Evolutionary conservation across 2,113 vertebrate genomes (phyloP).

Genomic region (Myrmecobius fasciatus): DNA sequence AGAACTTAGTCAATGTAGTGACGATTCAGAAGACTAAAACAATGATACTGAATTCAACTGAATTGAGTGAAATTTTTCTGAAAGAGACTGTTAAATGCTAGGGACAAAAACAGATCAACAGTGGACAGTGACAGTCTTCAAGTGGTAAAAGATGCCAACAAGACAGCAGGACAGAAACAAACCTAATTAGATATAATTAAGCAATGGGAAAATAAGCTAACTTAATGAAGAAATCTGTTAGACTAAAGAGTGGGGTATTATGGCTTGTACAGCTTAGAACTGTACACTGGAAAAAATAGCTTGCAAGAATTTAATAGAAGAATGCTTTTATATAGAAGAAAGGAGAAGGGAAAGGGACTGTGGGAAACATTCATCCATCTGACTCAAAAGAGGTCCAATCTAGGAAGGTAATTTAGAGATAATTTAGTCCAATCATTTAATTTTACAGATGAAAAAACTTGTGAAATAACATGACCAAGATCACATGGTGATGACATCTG

Average conservation of each 20-base stretch:
- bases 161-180: conserved; percentile 48
- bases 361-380: background rate
- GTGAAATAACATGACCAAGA: background rate
- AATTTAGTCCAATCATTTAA: background rate
- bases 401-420: background rate
- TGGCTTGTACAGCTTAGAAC: background rate
- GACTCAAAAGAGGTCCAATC: background rate
- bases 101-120: conserved; percentile 28
- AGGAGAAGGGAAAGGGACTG: background rate
- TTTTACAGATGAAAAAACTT: background rate
- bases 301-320: background rate
- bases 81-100: background rate
- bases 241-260: background rate
- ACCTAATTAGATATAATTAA: conserved; percentile 40
- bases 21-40: background rate
- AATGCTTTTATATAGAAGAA: background rate
- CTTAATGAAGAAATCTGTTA: background rate
- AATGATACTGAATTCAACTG: background rate
- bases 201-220: background rate
- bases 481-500: background rate
- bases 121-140: conserved; percentile 37
- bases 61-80: background rate
- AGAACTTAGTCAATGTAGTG: background rate
- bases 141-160: conserved; percentile 23
- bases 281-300: background rate